phyloP scores from a whole-genome alignment of 2,797 vertebrate species.

The Dromococcyx pavoninus region DNA sequence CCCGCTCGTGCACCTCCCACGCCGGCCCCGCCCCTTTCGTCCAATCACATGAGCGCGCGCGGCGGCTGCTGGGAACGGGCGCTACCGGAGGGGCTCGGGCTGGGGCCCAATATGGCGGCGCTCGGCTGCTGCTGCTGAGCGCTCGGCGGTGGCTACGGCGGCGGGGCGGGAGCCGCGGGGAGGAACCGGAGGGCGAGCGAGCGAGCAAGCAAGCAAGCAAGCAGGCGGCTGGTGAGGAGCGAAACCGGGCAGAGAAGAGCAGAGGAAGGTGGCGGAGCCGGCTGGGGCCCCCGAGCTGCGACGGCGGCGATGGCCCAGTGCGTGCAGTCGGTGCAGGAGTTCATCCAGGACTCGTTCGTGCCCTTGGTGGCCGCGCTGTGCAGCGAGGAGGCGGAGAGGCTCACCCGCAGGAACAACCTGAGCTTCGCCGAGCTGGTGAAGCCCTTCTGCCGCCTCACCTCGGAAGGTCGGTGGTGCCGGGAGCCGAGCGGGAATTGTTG shows the following conservation, averaged over 20 bases:
- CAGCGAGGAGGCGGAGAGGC: constrained; percentile 91
- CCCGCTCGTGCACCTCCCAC: not conserved
- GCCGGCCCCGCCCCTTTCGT: not conserved
- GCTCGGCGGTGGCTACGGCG: not conserved
- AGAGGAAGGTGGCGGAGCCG: not conserved
- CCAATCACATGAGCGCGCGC: constrained; percentile 72
- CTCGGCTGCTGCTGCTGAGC: not conserved
- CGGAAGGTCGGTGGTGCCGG: constrained; percentile 87
- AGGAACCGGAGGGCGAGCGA: not conserved
- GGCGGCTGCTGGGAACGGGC: constrained; percentile 62
- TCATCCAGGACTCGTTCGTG: constrained; percentile 95
- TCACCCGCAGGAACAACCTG: constrained; percentile 91
- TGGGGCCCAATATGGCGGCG: constrained; percentile 67
- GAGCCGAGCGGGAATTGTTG: constrained; percentile 11
- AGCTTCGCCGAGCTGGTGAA: constrained; percentile 92
- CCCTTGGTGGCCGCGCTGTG: constrained; percentile 95
- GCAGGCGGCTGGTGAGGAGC: not conserved
- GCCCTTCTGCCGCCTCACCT: constrained; percentile 95
- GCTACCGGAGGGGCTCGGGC: constrained; percentile 39
- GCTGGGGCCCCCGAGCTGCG: not conserved
- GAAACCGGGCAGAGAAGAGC: not conserved
- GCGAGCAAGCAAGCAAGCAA: no score
- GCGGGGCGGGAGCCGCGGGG: not conserved
- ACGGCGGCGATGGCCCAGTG: constrained; percentile 88
- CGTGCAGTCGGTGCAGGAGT: constrained; percentile 94